phyloP scores from a whole-genome alignment of 2,888 invertebrate genomes.

The Drosophila ochracea region DNA sequence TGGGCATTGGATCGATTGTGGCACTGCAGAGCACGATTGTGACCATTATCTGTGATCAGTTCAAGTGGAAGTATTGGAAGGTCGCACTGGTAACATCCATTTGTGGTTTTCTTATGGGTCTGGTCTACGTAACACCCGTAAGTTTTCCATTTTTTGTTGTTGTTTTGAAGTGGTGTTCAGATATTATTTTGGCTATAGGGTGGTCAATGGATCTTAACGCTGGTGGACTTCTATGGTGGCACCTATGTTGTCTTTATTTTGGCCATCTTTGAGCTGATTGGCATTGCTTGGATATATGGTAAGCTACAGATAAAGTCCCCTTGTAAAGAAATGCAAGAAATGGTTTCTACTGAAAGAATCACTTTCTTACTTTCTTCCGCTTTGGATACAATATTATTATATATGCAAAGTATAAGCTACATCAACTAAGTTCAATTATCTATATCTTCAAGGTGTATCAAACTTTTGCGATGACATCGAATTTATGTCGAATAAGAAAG shows the following conservation, averaged over 20 bases:
- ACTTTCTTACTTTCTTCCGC: background rate
- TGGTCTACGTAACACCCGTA: conserved; percentile 92
- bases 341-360: background rate
- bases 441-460: conserved; percentile 85
- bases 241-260: conserved; percentile 87
- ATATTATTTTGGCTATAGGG: conserved; percentile 84
- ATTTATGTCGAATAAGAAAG: conserved; percentile 90
- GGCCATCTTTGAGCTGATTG: conserved; percentile 87
- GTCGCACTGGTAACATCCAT: conserved; percentile 87
- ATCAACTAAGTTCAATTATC: background rate
- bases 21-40: conserved; percentile 90
- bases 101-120: conserved; percentile 88
- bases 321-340: background rate
- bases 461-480: conserved; percentile 90
- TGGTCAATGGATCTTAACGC: conserved; percentile 87
- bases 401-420: background rate
- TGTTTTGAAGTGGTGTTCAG: background rate
- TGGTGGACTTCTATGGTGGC: conserved; percentile 88
- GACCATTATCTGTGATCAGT: conserved; percentile 89
- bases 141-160: conserved; percentile 39
- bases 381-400: background rate
- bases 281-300: conserved; percentile 88
- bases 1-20: conserved; percentile 91
- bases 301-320: conserved; percentile 30
- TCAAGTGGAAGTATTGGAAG: conserved; percentile 88